Percentiles rank a stretch among this genome's conserved stretches.
phyloP scores from a whole-genome alignment of 1,140 invertebrate species.

The Dolichoris vasculosae region DNA sequence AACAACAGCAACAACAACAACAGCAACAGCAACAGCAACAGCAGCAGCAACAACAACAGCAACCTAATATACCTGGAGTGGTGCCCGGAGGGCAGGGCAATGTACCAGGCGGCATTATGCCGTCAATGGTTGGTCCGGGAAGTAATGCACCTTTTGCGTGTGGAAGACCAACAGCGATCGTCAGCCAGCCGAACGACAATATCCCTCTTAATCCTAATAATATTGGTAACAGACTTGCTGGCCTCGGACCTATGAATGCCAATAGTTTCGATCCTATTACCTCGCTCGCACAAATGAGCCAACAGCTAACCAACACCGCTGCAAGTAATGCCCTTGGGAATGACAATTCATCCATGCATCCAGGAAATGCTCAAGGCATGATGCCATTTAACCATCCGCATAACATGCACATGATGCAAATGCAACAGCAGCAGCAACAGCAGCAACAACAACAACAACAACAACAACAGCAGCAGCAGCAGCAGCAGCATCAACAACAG shows the following conservation, averaged over 20 bases:
- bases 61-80: slow-evolving; percentile 57
- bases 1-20: slow-evolving; percentile 63
- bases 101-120: slow-evolving; percentile 55
- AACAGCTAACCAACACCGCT: slow-evolving; percentile 88
- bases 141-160: slow-evolving; percentile 63
- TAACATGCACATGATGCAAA: slow-evolving; percentile 76
- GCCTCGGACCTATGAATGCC: slow-evolving; percentile 75
- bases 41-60: slow-evolving; percentile 59
- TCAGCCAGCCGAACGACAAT: slow-evolving; percentile 81
- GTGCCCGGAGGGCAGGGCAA: slow-evolving; percentile 58
- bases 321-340: slow-evolving; percentile 76
- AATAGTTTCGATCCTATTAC: slow-evolving; percentile 93
- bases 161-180: slow-evolving; percentile 65
- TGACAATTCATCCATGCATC: slow-evolving; percentile 71
- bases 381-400: slow-evolving; percentile 71
- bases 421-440: slow-evolving; percentile 67
- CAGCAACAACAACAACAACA: slow-evolving; percentile 64
- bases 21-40: slow-evolving; percentile 57
- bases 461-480: slow-evolving; percentile 65
- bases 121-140: slow-evolving; percentile 61
- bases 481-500: slow-evolving; percentile 72
- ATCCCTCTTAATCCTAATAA: slow-evolving; percentile 88
- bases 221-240: slow-evolving; percentile 74
- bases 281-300: slow-evolving; percentile 94
- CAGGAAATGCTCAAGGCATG: slow-evolving; percentile 71